Evolutionary conservation across 1,140 invertebrate genomes (phyloP), one percentile per base, ranked within the genome.

Genomic region (Copidosoma floridanum): DNA sequence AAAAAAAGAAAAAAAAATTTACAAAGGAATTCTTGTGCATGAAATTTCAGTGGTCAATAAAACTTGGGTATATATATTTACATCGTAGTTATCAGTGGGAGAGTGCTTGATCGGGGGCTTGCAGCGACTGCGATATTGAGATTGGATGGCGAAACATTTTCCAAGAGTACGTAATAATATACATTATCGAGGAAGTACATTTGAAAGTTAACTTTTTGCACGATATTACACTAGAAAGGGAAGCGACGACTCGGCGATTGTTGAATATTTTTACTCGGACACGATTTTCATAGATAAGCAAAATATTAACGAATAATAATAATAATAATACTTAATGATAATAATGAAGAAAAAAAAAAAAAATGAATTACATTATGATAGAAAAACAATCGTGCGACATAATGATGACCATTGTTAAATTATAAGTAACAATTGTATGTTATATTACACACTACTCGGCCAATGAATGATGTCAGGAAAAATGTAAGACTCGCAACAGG

Each of bases 341-440:
- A 16, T 23, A 47, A 24, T 14, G 11, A 35, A 41, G 27, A 40
- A 27, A 53, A 27, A 53, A 47, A 46, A 53, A 48, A 46, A 40
- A 21, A 47, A 47, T 20, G 24, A 32, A 32, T 24, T 24, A 11
- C n/a, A 24, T 48, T 26, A 16, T 41, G 37, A 46, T 7, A 24
- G 47, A 40, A 37, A 10, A 43, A 3, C 24, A 29, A 32, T 10
- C 12, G 24, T 21, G 52, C 23, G 41, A 35, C n/a, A n/a, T n/a
- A n/a, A n/a, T n/a, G n/a, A n/a, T n/a, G n/a, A n/a, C n/a, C n/a
- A n/a, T n/a, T n/a, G n/a, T n/a, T n/a, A n/a, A n/a, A n/a, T n/a
- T n/a, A n/a, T 50, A 50, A 27, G 26, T 54, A 61, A 29, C 54
- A 54, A 61, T 61, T 54, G 29, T 47, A 61, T 61, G 51, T 61